These are phyloP conservation scores for Drosophila quinaria DNA, from an alignment of 2,888 invertebrate genomes.

Conservation along the genomic window DNA sequence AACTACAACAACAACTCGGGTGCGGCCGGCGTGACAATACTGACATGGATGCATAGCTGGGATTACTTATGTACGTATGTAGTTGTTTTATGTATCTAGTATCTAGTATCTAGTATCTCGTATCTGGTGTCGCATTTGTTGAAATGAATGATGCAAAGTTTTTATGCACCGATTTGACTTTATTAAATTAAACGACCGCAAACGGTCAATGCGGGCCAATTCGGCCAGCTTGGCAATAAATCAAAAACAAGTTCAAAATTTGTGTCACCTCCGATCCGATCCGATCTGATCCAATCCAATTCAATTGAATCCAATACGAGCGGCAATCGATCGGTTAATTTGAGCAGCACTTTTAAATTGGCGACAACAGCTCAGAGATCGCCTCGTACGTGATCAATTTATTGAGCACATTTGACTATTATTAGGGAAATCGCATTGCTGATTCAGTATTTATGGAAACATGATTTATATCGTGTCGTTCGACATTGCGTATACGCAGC, in stretches of 20 bases:
- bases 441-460: slow-evolving; percentile 76
- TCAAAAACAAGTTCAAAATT: slow-evolving; percentile 82
- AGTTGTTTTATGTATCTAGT: slow-evolving; percentile 15
- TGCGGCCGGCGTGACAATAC: slow-evolving; percentile 72
- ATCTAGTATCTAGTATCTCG: slow-evolving; percentile 7
- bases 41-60: slow-evolving; percentile 59
- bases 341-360: slow-evolving; percentile 38
- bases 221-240: slow-evolving; percentile 71
- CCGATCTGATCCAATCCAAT: slow-evolving; percentile 8
- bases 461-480: slow-evolving; percentile 72
- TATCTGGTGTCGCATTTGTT: slow-evolving; percentile 2
- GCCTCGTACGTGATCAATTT: slow-evolving; percentile 78
- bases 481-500: slow-evolving; percentile 69
- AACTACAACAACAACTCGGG: slow-evolving; percentile 42
- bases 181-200: slow-evolving; percentile 68
- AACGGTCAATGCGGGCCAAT: slow-evolving; percentile 34
- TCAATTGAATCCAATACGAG: slow-evolving; percentile 36
- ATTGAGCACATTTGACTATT: slow-evolving; percentile 84
- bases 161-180: slow-evolving; percentile 60
- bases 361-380: slow-evolving; percentile 54
- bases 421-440: slow-evolving; percentile 82
- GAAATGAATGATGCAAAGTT: slow-evolving; percentile 54
- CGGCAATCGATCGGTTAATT: slow-evolving; percentile 40
- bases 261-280: slow-evolving; percentile 70
- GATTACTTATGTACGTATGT: slow-evolving; percentile 33